Percentiles rank a stretch among this genome's conserved stretches.
These are phyloP conservation scores for Cheirogaleus medius DNA, from an alignment of 2,113 vertebrate species.

Conservation along the genomic window DNA sequence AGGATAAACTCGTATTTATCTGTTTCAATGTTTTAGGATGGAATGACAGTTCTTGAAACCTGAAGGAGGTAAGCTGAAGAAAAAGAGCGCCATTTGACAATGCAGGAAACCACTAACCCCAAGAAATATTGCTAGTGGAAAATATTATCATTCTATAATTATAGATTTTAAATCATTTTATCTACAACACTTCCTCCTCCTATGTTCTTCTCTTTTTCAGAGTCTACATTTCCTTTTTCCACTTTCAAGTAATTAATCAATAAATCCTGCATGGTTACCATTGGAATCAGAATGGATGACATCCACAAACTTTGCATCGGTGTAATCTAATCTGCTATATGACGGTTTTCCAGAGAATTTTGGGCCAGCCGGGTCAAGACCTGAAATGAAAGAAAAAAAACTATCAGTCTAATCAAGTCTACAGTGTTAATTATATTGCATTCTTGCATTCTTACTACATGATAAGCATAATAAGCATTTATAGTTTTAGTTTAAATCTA, in stretches of 20 bases:
- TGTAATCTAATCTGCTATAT: constrained; percentile 87
- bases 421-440: not conserved
- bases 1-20: not conserved
- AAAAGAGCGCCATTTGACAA: not conserved
- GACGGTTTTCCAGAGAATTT: constrained; percentile 86
- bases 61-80: not conserved
- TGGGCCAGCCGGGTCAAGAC: constrained; percentile 96
- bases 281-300: constrained; percentile 94
- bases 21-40: not conserved
- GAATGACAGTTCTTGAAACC: not conserved
- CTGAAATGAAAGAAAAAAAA: constrained; percentile 80
- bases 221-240: not conserved
- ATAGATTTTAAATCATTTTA: not conserved
- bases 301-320: constrained; percentile 95
- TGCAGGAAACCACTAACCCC: not conserved
- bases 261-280: constrained; percentile 83
- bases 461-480: not conserved
- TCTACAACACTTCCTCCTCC: not conserved
- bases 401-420: not conserved
- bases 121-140: not conserved
- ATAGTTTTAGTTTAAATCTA: not conserved
- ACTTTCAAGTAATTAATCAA: not conserved
- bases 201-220: not conserved
- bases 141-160: not conserved
- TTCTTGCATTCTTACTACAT: not conserved